Base-by-base conservation (phyloP, 2,797 vertebrate species). In the Kryptolebias ocellatus region DNA sequence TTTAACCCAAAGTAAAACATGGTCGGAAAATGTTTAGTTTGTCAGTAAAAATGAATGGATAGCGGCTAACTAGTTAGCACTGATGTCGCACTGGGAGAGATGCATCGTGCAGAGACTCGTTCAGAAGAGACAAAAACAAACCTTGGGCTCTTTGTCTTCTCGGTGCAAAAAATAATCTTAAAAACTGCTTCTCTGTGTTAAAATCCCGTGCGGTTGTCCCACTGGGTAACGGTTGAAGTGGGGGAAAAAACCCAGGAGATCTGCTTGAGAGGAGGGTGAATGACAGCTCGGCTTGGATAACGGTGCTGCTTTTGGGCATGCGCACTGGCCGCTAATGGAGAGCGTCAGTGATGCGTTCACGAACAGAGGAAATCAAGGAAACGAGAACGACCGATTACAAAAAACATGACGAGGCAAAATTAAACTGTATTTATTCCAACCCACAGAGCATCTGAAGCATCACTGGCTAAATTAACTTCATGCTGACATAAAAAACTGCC, bases 111-210 rank as follows among this genome's bases (percentile, higher is more conserved):
- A 62, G 56, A 67, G 78, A 79, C 82, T 87, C 86, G 89, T 78
- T 81, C 81, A 80, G 63, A 50, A 42, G 69, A 76, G 31, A 54
- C 47, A 68, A 60, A 90, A 90, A 79, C 47, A 82, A 89, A 88
- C 91, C 88, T 89, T 64, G 57, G 44, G 57, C 50, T 24, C 20
- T 24, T 50, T 60, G n/a, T 69, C 31, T 77, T 74, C 27, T 28
- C 29, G 15, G 18, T 11, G 57, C 47, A 7, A 5, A 11, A 46
- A 28, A 29, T 46, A 18, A 9, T 4, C 9, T 56, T 28, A 14
- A 50, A 61, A 31, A 16, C 28, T 7, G 61, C 0, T 53, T 39
- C 34, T 62, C 50, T 5, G 16, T 37, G 0, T 52, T 63, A 17
- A 53, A 50, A 46, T 67, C 6, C 29, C 29, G 12, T 5, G 31